A percentile compares a stretch with the other conserved stretches of the same genome.
These are phyloP conservation scores for Micromussa lordhowensis DNA, from an alignment of 92 coral and sea anemone species.

Conservation along the genomic window DNA sequence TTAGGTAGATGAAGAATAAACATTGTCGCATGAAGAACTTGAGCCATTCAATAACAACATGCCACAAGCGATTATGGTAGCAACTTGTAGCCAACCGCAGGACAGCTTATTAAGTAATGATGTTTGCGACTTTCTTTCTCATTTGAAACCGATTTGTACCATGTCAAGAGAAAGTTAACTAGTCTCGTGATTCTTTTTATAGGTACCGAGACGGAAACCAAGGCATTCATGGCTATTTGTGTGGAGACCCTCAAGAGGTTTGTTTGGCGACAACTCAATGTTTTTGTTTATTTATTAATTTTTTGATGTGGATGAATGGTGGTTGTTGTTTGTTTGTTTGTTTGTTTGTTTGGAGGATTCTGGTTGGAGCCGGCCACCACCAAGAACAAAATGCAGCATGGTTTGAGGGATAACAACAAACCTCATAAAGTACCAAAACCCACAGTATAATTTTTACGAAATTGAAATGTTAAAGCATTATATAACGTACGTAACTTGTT, in stretches of 20 bases:
- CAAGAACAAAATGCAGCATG: not conserved
- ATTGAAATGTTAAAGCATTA: too few relatives aligned
- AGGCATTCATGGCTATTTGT: conserved; percentile 97
- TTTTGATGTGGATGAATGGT: too few relatives aligned
- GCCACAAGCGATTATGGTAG: not conserved
- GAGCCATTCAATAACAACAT: not conserved
- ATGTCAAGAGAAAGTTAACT: not conserved
- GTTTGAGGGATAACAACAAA: not conserved
- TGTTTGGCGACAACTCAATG: not conserved
- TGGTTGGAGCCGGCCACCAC: not conserved
- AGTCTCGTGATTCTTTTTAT: not conserved
- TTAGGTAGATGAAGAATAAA: too few relatives aligned
- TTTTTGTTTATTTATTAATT: not conserved
- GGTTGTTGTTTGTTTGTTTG: not conserved
- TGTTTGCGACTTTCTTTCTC: not conserved
- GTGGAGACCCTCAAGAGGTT: conserved; percentile 99
- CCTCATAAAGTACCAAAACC: too few relatives aligned
- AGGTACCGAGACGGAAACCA: conserved; percentile 98
- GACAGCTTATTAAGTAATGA: not conserved
- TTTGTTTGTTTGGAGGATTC: not conserved
- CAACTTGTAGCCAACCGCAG: not conserved
- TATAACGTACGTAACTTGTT: not conserved
- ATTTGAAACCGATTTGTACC: not conserved
- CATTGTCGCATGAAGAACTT: not conserved
- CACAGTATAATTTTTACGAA: too few relatives aligned